Base-by-base conservation (phyloP, 2,888 invertebrate species). In the Chesias legatella region DNA sequence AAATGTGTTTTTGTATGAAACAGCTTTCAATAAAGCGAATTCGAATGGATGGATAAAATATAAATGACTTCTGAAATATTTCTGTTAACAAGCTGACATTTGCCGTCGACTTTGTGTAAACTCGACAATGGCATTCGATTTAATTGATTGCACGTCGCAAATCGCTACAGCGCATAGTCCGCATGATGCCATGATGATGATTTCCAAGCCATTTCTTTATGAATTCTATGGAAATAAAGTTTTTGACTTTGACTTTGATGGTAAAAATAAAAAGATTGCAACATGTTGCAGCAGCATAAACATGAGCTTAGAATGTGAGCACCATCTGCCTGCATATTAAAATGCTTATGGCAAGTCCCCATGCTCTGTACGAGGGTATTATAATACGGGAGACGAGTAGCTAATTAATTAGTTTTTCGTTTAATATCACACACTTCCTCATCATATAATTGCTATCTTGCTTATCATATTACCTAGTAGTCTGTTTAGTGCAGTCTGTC, bases 41-140 rank as follows among this genome's bases (percentile, higher is more conserved):
- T 53, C 46, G 48, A 37, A 57, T 52, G 51, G 54, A 39, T 56
- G 53, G 51, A 50, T 53, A 40, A 17, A 47, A 53, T 63, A 60
- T 61, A 60, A 66, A 57, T 56, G 58, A 53, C 47, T 55, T 66
- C 60, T 60, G 59, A 64, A 53, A 65, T 63, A 67, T 57, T 60
- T 61, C 58, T 60, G 65, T 67, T 69, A 62, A 63, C 64, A 67
- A 56, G 51, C n/a, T 51, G 53, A 59, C 53, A 66, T 56, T 60
- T 64, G 61, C 69, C 69, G 73, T 69, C 66, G 69, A 53, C n/a
- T n/a, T n/a, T n/a, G n/a, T n/a, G n/a, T n/a, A n/a, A n/a, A n/a
- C n/a, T n/a, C 68, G 69, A 66, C 63, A 69, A 63, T 78, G 80
- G 75, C 80, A 78, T 83, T 84, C 78, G 78, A 84, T 81, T 77